Evolutionary conservation across 2,888 invertebrate species (phyloP).

Genomic region (Diaprepes abbreviatus): DNA sequence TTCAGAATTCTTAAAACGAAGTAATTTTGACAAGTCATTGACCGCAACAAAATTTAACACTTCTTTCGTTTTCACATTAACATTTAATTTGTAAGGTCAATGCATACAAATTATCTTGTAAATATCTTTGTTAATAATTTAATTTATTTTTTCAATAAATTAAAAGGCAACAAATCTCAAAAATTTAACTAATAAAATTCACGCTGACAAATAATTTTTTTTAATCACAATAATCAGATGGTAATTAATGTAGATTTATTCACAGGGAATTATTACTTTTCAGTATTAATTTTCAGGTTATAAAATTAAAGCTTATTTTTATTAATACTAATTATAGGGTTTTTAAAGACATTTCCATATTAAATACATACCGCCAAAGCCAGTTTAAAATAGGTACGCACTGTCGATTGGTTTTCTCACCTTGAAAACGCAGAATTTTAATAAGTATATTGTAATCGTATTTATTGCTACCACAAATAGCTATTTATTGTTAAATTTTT

Average conservation of each 20-base stretch:
- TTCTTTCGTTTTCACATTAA: background rate
- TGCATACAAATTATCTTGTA: background rate
- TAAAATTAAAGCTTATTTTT: constrained; percentile 18
- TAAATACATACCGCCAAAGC: background rate
- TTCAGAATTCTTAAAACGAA: too few species aligned
- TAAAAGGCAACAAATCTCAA: background rate
- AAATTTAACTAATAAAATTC: constrained; percentile 20
- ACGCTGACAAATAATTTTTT: background rate
- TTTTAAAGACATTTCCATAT: constrained; percentile 4
- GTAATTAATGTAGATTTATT: constrained; percentile 32
- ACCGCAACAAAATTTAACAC: too few species aligned
- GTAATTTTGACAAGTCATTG: too few species aligned
- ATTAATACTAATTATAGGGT: constrained; percentile 3
- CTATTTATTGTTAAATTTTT: too few species aligned
- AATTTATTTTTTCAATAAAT: background rate
- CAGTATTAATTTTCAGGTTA: constrained; percentile 20
- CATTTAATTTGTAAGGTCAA: background rate
- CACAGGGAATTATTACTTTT: constrained; percentile 11
- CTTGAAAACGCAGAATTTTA: too few species aligned
- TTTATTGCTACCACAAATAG: too few species aligned
- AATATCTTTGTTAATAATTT: background rate
- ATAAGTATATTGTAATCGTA: too few species aligned
- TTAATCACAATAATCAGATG: constrained; percentile 28
- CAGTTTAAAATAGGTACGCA: too few species aligned
- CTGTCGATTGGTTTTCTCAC: too few species aligned